These are phyloP conservation scores for Schlechtendalia chinensis DNA, from an alignment of 1,140 invertebrate genomes.

Conservation along the genomic window DNA sequence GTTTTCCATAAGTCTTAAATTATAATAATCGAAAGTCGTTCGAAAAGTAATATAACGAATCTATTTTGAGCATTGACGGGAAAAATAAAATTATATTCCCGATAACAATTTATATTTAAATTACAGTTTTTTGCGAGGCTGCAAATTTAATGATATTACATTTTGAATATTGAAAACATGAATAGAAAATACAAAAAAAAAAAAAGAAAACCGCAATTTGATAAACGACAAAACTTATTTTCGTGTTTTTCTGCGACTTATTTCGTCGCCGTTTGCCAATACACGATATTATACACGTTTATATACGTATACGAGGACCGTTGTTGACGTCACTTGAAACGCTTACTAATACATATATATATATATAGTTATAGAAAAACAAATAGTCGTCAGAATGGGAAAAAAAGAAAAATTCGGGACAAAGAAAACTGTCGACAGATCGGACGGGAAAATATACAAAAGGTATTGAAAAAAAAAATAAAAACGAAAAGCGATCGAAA, in stretches of 20 bases:
- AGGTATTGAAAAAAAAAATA: too few relatives aligned
- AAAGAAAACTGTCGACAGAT: too few relatives aligned
- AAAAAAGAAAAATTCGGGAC: not conserved
- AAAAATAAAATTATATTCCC: not conserved
- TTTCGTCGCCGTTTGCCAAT: too few relatives aligned
- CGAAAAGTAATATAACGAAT: not conserved
- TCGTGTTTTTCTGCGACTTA: too few relatives aligned
- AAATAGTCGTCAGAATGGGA: not conserved
- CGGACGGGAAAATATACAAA: too few relatives aligned
- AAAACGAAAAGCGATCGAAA: too few relatives aligned
- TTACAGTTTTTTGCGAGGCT: not conserved
- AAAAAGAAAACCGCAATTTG: not conserved
- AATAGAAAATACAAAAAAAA: not conserved
- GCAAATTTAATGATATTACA: slow-evolving; percentile 6
- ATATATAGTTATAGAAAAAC: not conserved
- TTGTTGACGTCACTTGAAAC: too few relatives aligned
- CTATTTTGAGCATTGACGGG: not conserved
- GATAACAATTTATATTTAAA: slow-evolving; percentile 20
- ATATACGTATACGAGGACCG: too few relatives aligned
- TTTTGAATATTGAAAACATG: not conserved
- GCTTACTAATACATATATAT: not conserved
- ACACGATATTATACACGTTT: not conserved
- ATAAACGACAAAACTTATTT: not conserved
- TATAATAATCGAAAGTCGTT: not conserved
- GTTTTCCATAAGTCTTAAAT: not conserved